Conservation (phyloP, 2,888 invertebrate genomes). For the Conistra vaccinii region DNA sequence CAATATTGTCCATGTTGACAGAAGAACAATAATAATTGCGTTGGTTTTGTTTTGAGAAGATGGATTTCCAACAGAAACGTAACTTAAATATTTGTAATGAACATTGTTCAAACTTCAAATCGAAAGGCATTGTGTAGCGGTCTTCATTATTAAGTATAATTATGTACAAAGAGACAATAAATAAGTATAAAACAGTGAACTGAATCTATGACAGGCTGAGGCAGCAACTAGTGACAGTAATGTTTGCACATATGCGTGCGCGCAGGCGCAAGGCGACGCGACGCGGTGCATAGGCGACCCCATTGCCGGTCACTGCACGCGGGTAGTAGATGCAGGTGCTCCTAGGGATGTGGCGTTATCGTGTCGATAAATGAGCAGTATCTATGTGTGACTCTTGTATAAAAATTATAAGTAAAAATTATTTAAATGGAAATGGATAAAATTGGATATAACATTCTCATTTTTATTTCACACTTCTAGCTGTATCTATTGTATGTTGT, state of each 20-base stretch:
- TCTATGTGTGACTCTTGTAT: background rate
- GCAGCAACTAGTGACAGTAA: conserved; percentile 36
- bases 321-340: conserved; percentile 71
- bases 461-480: background rate
- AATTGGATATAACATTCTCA: background rate
- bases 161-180: conserved; percentile 6
- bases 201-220: conserved; percentile 17
- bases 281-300: conserved; percentile 70
- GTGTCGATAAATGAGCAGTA: conserved; percentile 42
- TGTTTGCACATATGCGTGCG: conserved; percentile 49
- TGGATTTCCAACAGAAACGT: background rate
- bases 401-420: background rate
- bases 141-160: background rate
- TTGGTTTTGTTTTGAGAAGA: background rate
- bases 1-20: background rate
- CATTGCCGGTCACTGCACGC: conserved; percentile 84
- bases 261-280: conserved; percentile 33
- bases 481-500: background rate
- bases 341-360: conserved; percentile 36
- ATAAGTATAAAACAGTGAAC: conserved; percentile 6
- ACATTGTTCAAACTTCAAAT: background rate
- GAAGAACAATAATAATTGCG: conserved; percentile 19
- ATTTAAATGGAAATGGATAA: background rate
- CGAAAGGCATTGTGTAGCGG: conserved; percentile 9
- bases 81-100: conserved; percentile 12